Percentiles rank a stretch among this genome's conserved stretches.
Conservation (phyloP, 30 jellyfish, hydroid and myxozoan genomes). For the Cassiopea xamachana region DNA sequence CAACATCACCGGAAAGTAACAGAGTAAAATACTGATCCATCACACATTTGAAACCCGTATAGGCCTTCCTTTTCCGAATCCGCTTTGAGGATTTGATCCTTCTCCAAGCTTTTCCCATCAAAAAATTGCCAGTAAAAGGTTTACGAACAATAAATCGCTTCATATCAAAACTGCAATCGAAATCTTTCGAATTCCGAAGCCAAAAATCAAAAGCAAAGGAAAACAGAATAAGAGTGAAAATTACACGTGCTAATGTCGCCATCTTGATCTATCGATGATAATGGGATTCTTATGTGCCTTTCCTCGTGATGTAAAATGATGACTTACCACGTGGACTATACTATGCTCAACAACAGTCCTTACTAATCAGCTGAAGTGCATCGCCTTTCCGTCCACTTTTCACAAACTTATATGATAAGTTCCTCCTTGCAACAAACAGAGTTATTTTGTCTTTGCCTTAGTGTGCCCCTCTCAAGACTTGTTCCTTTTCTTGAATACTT, state of each 20-base stretch:
- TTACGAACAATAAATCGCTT: neutral
- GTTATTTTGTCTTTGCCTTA: too few relatives aligned
- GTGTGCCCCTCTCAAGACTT: too few relatives aligned
- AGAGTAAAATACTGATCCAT: neutral
- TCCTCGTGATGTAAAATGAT: too few relatives aligned
- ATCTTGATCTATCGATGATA: too few relatives aligned
- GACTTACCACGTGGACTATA: too few relatives aligned
- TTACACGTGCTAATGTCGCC: neutral
- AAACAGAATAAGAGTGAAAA: neutral
- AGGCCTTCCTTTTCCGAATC: conserved; percentile 3
- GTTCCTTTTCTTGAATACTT: too few relatives aligned
- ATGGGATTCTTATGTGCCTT: too few relatives aligned
- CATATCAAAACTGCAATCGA: neutral
- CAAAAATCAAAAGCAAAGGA: neutral
- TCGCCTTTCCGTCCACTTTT: too few relatives aligned
- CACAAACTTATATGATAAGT: too few relatives aligned
- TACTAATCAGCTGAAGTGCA: too few relatives aligned
- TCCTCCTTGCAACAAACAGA: too few relatives aligned
- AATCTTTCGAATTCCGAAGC: neutral
- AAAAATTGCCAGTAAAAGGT: neutral
- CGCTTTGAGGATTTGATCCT: conserved; percentile 1
- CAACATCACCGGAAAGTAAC: neutral
- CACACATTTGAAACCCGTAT: neutral
- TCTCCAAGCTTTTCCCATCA: conserved; percentile 1
- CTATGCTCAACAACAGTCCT: too few relatives aligned